Conservation (phyloP, 53 echinoderm and acorn worm species). For the Mesocentrotus franciscanus region DNA sequence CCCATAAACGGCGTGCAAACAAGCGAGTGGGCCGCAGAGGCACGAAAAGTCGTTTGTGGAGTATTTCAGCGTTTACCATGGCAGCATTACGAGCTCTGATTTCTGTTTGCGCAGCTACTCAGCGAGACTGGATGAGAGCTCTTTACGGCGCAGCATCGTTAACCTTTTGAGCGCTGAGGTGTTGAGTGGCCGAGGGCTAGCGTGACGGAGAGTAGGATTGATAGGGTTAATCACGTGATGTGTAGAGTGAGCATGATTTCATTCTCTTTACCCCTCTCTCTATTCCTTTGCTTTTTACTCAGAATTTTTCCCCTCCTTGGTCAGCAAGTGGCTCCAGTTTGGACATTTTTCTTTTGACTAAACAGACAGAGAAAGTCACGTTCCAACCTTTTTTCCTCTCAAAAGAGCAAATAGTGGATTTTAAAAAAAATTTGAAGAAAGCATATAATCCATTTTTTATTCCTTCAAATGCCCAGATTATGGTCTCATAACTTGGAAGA, state of each 20-base stretch:
- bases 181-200: slow-evolving; percentile 38
- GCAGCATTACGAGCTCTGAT: slow-evolving; percentile 49
- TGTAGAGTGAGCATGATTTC: slow-evolving; percentile 24
- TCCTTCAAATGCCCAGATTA: neutral
- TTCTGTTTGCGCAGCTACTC: slow-evolving; percentile 63
- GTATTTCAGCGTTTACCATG: slow-evolving; percentile 42
- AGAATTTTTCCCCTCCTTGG: neutral
- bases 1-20: slow-evolving; percentile 53
- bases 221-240: neutral
- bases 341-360: too few relatives aligned
- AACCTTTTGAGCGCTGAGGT: slow-evolving; percentile 44
- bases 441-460: neutral
- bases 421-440: neutral
- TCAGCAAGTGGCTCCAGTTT: slow-evolving; percentile 1
- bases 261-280: neutral
- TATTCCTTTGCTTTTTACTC: slow-evolving; percentile 6
- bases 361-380: slow-evolving; percentile 4
- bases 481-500: neutral
- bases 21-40: slow-evolving; percentile 35
- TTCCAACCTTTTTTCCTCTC: neutral
- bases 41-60: slow-evolving; percentile 63
- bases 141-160: slow-evolving; percentile 1
- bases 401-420: neutral
- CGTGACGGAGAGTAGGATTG: neutral
- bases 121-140: slow-evolving; percentile 54